phyloP scores from a whole-genome alignment of 2,113 vertebrate species.

The Scophthalmus maximus region DNA sequence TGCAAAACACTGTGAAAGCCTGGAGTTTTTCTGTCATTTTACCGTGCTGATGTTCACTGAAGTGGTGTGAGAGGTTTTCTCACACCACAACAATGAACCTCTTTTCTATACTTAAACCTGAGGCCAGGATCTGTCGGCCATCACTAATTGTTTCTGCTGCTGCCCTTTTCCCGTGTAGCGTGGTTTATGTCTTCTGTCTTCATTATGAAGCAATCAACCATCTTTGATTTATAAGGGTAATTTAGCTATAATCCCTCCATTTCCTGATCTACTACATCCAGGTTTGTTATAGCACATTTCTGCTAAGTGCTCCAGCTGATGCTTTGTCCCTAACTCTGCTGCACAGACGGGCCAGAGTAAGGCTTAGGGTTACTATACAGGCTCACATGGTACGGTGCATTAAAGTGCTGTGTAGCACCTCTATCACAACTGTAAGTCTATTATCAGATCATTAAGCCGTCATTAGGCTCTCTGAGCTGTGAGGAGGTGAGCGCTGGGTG shows the following conservation, averaged over 20 bases:
- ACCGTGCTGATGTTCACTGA: neutral
- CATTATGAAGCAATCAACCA: constrained; percentile 46
- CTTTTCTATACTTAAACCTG: neutral
- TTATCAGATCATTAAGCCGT: constrained; percentile 41
- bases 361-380: neutral
- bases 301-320: constrained; percentile 20
- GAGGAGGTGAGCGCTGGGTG: constrained; percentile 30
- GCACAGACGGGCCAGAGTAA: neutral
- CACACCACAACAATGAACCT: neutral
- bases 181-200: constrained; percentile 50
- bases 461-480: constrained; percentile 26
- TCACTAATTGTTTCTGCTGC: constrained; percentile 21
- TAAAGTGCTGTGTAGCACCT: constrained; percentile 9
- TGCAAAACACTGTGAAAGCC: too few relatives aligned
- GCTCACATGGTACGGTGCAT: constrained; percentile 19
- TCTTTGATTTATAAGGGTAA: constrained; percentile 62
- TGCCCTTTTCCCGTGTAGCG: constrained; percentile 16
- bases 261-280: constrained; percentile 42
- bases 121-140: neutral
- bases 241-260: constrained; percentile 39
- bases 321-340: neutral
- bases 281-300: constrained; percentile 22
- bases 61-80: neutral
- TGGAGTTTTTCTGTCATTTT: neutral
- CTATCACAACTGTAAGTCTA: constrained; percentile 31